phyloP scores from a whole-genome alignment of 1,140 invertebrate genomes.

The Drosophila sp. region DNA sequence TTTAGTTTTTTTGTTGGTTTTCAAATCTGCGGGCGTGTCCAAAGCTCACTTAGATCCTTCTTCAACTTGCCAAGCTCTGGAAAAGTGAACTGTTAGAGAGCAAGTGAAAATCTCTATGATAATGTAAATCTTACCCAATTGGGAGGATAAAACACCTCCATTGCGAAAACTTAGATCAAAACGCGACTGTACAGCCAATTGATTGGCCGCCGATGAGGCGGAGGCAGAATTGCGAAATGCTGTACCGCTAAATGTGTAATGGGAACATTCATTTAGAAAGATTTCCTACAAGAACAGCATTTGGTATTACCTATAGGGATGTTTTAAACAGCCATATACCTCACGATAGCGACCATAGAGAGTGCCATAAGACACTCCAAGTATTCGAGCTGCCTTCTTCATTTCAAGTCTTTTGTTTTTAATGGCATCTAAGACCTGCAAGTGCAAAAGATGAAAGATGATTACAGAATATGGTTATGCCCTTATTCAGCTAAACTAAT shows the following conservation, averaged over 20 bases:
- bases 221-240: slow-evolving; percentile 68
- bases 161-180: slow-evolving; percentile 74
- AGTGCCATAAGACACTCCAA: slow-evolving; percentile 94
- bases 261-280: neutral
- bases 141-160: slow-evolving; percentile 56
- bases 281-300: neutral
- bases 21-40: slow-evolving; percentile 80
- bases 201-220: slow-evolving; percentile 43
- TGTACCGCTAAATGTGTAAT: slow-evolving; percentile 56
- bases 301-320: slow-evolving; percentile 73
- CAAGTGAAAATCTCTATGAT: slow-evolving; percentile 14
- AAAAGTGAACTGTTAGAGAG: slow-evolving; percentile 18
- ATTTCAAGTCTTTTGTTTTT: slow-evolving; percentile 95
- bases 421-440: slow-evolving; percentile 91
- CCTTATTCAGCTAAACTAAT: too few species aligned
- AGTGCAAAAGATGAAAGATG: neutral
- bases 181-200: slow-evolving; percentile 66
- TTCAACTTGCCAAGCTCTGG: slow-evolving; percentile 76
- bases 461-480: neutral
- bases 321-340: slow-evolving; percentile 93
- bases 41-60: slow-evolving; percentile 75
- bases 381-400: slow-evolving; percentile 94
- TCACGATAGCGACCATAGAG: slow-evolving; percentile 94
- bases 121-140: slow-evolving; percentile 54
- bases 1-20: slow-evolving; percentile 41